phyloP scores from a whole-genome alignment of 1,140 invertebrate genomes.

The Nixonia krombeini region DNA sequence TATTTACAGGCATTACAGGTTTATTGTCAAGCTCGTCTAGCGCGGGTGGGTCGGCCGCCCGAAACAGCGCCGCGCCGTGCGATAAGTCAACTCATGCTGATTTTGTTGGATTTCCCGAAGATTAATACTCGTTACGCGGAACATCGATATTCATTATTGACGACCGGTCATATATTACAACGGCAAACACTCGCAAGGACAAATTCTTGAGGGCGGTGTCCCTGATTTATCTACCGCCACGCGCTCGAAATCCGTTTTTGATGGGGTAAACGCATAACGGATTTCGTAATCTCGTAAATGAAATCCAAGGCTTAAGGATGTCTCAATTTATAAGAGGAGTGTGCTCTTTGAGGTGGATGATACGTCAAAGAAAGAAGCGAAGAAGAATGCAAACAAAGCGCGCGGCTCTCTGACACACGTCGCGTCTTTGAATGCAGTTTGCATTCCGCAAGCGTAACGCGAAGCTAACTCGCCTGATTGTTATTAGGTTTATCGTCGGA shows the following conservation, averaged over 20 bases:
- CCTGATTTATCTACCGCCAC: conserved; percentile 30
- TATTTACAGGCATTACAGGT: conserved; percentile 44
- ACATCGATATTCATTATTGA: conserved; percentile 49
- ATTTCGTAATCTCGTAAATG: too few species aligned
- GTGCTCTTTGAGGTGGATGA: too few species aligned
- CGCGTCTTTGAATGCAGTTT: conserved; percentile 30
- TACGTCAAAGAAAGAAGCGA: too few species aligned
- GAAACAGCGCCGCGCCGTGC: conserved; percentile 33
- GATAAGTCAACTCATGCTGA: conserved; percentile 46
- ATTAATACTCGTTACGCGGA: conserved; percentile 35
- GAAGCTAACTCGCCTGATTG: conserved; percentile 33
- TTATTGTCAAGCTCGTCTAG: conserved; percentile 29
- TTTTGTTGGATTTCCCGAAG: conserved; percentile 47
- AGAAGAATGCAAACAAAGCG: too few species aligned
- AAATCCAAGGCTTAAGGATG: too few species aligned
- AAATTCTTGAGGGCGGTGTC: conserved; percentile 37
- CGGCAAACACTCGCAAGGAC: conserved; percentile 30
- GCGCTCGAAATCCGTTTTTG: too few species aligned
- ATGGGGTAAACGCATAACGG: too few species aligned
- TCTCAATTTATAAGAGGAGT: too few species aligned
- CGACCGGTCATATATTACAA: conserved; percentile 38
- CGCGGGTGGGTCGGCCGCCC: conserved; percentile 21
- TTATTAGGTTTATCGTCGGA: conserved; percentile 41
- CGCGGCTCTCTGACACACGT: too few species aligned
- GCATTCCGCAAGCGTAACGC: conserved; percentile 22